Base-by-base conservation (phyloP, 2,113 vertebrate species). In the Peromyscus californicus region DNA sequence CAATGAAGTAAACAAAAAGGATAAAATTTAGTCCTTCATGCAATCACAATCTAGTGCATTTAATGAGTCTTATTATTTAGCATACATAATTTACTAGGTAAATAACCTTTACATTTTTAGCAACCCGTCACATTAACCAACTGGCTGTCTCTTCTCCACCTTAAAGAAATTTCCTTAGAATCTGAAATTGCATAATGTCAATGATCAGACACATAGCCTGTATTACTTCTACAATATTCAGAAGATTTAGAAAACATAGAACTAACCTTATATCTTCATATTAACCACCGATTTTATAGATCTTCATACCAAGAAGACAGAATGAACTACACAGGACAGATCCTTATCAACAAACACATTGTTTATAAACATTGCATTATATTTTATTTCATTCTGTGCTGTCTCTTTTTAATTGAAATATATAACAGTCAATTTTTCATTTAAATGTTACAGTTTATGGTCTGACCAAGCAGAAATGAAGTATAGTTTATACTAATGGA, bases 101-200 rank as follows among this genome's bases (percentile, higher is more conserved):
- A 93, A 94, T 57, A 84, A 57, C 65, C 21, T 24, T 4, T 92
- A 21, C 19, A 90, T 89, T 95, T 54, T 93, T 80, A 88, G 33
- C 31, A 70, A 12, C 10, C 31, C 36, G 8, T 26, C 45, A 51
- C 11, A 22, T n/a, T 88, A 54, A 24, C 29, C 61, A 48, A 33
- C 17, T 86, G 2, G 42, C 29, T 17, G 12, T 29, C 39, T 86
- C 61, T 67, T 33, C 83, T 17, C 67, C 29, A 57, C 72, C 17
- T 33, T 89, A 79, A 95, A 95, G 6, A 54, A 95, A 96, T 48
- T 75, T 93, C 29, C 22, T 61, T 74, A 31, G 69, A 70, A 31
- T 90, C 89, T 90, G 29, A 94, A 96, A 95, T 57, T 21, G 92
- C 3, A 78, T 22, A 82, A 86, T 65, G 13, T 76, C 48, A 97